A percentile compares a stretch with the other conserved stretches of the same genome.
Conservation (phyloP, 2,113 vertebrate species). For the Paralichthys olivaceus region DNA sequence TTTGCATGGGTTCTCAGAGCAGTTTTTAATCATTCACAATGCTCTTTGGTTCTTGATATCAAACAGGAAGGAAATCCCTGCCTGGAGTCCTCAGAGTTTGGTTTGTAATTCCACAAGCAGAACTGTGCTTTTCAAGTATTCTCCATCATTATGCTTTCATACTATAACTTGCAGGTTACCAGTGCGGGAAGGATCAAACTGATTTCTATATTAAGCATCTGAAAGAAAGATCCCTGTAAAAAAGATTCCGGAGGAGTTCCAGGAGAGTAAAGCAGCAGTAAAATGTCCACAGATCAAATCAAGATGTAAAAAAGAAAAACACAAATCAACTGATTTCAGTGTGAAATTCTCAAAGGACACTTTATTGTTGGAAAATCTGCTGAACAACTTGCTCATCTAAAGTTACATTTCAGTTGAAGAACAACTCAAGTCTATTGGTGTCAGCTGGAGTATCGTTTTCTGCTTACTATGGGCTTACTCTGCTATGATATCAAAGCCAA, state of each 20-base stretch:
- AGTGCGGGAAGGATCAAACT: not conserved
- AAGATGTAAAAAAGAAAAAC: not conserved
- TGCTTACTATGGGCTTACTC: conserved; percentile 26
- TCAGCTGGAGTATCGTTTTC: conserved; percentile 15
- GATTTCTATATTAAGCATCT: not conserved
- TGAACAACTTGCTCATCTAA: conserved; percentile 37
- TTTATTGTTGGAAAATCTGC: conserved; percentile 2
- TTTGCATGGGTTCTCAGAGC: not conserved
- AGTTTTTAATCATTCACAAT: not conserved
- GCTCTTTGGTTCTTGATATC: not conserved
- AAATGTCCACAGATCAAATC: conserved; percentile 5
- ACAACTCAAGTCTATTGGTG: conserved; percentile 31
- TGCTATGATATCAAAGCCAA: conserved; percentile 24
- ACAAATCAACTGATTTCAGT: conserved; percentile 3
- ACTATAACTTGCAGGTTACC: not conserved
- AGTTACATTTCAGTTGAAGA: conserved; percentile 22
- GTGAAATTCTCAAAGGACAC: conserved; percentile 2
- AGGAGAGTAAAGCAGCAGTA: not conserved
- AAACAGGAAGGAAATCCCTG: not conserved
- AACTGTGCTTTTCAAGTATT: not conserved
- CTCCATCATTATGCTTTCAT: not conserved
- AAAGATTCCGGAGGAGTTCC: not conserved
- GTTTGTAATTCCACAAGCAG: not conserved
- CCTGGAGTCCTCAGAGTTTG: not conserved
- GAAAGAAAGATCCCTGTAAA: conserved; percentile 10